A percentile compares a stretch with the other conserved stretches of the same genome.
Evolutionary conservation across 2,113 vertebrate genomes (phyloP).

Genomic region (Brachypodius melanocephalos): DNA sequence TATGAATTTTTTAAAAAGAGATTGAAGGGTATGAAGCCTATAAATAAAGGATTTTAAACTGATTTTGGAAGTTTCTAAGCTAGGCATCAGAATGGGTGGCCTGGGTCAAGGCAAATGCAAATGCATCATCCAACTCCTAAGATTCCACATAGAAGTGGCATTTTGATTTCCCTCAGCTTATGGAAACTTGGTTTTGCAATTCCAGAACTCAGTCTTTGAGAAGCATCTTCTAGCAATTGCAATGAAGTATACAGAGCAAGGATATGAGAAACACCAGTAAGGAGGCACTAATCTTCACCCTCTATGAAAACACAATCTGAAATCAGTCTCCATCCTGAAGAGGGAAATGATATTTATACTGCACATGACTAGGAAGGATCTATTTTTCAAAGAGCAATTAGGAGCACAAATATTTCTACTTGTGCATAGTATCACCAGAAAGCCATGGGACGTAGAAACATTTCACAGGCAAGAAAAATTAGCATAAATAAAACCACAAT

Average conservation of each 20-base stretch:
- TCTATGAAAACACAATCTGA: conserved; percentile 39
- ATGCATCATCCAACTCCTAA: conserved; percentile 23
- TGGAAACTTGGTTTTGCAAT: conserved; percentile 40
- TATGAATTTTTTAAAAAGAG: not conserved
- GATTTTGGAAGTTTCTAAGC: conserved; percentile 61
- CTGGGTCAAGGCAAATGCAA: conserved; percentile 27
- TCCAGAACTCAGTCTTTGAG: conserved; percentile 48
- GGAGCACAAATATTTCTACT: conserved; percentile 16
- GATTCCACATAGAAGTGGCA: conserved; percentile 41
- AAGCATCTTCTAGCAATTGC: conserved; percentile 40
- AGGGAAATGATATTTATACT: not conserved
- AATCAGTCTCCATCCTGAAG: conserved; percentile 20
- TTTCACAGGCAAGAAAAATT: not conserved
- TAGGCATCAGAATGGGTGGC: conserved; percentile 29
- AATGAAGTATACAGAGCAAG: conserved; percentile 25
- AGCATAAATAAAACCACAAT: not conserved
- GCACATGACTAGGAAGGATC: not conserved
- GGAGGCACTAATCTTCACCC: conserved; percentile 43
- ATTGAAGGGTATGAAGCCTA: conserved; percentile 4
- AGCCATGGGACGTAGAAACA: not conserved
- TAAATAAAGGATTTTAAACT: conserved; percentile 48
- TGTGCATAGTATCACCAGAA: not conserved
- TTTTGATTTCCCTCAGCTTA: conserved; percentile 64
- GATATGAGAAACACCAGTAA: conserved; percentile 43
- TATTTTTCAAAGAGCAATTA: conserved; percentile 33